Percentiles rank a stretch among this genome's conserved stretches.
Evolutionary conservation across 2,113 vertebrate genomes (phyloP).

Genomic region (Turdus rufiventris): DNA sequence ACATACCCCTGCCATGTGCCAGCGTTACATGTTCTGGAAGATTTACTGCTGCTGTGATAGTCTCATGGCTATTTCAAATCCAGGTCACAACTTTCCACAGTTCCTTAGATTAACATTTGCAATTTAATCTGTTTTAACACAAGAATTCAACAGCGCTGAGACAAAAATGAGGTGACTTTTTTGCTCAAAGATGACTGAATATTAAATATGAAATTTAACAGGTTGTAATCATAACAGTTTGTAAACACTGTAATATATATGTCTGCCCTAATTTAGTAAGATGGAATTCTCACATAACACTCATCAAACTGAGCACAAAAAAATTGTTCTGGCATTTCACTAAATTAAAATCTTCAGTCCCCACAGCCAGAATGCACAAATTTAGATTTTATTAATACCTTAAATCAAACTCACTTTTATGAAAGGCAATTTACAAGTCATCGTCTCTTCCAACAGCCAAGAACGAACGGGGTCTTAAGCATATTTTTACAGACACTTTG

Average conservation of each 20-base stretch:
- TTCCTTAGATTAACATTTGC: constrained; percentile 37
- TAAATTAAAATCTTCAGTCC: constrained; percentile 70
- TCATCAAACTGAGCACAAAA: constrained; percentile 63
- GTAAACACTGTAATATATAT: constrained; percentile 57
- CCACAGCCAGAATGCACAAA: constrained; percentile 61
- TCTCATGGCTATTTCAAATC: constrained; percentile 53
- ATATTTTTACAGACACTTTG: constrained; percentile 55
- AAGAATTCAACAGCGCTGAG: background rate
- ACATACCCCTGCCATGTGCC: background rate
- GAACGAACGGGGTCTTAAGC: constrained; percentile 40
- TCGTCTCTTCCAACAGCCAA: constrained; percentile 25
- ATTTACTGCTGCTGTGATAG: constrained; percentile 36
- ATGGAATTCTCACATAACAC: constrained; percentile 49
- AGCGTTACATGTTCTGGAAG: constrained; percentile 4
- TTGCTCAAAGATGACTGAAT: constrained; percentile 45
- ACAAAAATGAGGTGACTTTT: constrained; percentile 35
- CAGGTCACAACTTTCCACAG: constrained; percentile 49
- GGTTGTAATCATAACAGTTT: constrained; percentile 68
- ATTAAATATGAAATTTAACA: constrained; percentile 66
- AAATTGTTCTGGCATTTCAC: constrained; percentile 64
- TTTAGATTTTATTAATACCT: constrained; percentile 75
- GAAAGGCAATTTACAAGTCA: constrained; percentile 63
- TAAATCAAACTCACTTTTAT: constrained; percentile 73
- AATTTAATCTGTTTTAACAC: constrained; percentile 60
- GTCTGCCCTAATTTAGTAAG: constrained; percentile 63